Conservation (phyloP, 2,888 invertebrate species). For the Oxytorus armatus region DNA sequence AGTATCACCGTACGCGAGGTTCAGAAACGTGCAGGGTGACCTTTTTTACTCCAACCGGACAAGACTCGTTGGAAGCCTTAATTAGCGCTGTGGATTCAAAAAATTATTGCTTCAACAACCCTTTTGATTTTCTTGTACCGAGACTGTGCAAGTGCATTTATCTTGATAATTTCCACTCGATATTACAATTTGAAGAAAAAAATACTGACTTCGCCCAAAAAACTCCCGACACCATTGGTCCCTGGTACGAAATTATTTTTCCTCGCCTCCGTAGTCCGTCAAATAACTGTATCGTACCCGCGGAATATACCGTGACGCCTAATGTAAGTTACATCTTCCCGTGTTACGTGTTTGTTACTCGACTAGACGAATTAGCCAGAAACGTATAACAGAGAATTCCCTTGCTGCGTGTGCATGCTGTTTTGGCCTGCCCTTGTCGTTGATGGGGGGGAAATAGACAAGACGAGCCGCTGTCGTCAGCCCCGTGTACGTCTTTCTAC, state of each 20-base stretch:
- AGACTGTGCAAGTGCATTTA: too few relatives aligned
- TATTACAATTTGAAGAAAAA: too few relatives aligned
- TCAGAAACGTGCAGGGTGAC: background rate
- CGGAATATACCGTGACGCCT: background rate
- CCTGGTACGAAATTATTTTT: constrained; percentile 6
- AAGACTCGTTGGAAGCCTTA: constrained; percentile 32
- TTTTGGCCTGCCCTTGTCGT: constrained; percentile 64
- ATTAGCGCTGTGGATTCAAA: constrained; percentile 70
- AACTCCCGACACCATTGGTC: too few relatives aligned
- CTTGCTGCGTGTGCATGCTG: constrained; percentile 60
- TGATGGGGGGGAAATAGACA: constrained; percentile 1
- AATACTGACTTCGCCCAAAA: too few relatives aligned
- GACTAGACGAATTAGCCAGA: constrained; percentile 73
- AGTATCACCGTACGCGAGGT: constrained; percentile 4
- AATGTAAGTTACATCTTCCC: constrained; percentile 47
- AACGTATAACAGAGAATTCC: constrained; percentile 68
- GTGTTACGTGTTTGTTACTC: constrained; percentile 62
- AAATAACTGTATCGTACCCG: constrained; percentile 13
- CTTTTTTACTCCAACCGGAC: background rate
- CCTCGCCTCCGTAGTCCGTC: background rate
- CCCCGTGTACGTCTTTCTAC: constrained; percentile 46
- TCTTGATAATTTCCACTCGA: too few relatives aligned
- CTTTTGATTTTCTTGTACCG: constrained; percentile 68
- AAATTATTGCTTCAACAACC: constrained; percentile 76
- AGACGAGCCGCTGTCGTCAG: constrained; percentile 37